phyloP scores from a whole-genome alignment of 2,888 invertebrate species.

The Diadromus collaris region DNA sequence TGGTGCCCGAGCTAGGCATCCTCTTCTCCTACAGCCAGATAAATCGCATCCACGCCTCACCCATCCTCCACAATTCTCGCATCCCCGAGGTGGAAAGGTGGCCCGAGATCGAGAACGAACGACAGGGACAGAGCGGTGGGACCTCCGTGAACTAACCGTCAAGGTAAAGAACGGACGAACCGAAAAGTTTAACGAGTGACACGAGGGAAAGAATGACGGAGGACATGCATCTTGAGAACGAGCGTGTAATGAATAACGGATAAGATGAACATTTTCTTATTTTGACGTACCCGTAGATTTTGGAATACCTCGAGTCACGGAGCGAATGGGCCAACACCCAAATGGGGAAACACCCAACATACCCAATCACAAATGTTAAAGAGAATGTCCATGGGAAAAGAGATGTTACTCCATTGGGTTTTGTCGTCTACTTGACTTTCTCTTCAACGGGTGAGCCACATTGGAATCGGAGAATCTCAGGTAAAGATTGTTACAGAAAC shows the following conservation, averaged over 20 bases:
- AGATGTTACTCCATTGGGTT: neutral
- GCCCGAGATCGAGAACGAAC: constrained; percentile 56
- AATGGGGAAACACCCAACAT: neutral
- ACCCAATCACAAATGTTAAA: too few species aligned
- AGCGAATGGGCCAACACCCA: neutral
- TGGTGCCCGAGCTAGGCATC: constrained; percentile 55
- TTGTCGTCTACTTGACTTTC: neutral
- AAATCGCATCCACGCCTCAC: constrained; percentile 69
- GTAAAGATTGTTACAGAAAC: neutral
- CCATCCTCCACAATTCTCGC: constrained; percentile 57
- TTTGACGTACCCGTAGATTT: neutral
- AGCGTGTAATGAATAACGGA: constrained; percentile 3
- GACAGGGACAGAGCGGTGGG: constrained; percentile 50
- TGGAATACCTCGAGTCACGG: neutral
- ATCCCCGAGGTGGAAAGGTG: constrained; percentile 47
- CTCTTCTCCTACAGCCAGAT: constrained; percentile 68
- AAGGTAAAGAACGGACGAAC: constrained; percentile 41
- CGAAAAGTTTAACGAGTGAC: constrained; percentile 21
- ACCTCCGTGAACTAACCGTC: constrained; percentile 33
- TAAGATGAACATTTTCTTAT: too few species aligned
- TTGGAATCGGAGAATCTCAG: neutral
- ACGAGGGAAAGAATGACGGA: neutral
- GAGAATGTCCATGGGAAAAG: too few species aligned
- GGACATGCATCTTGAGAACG: constrained; percentile 8
- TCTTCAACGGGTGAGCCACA: neutral